Evolutionary conservation across 1,140 invertebrate species (phyloP).

Genomic region (Propsilocerus akamusi): DNA sequence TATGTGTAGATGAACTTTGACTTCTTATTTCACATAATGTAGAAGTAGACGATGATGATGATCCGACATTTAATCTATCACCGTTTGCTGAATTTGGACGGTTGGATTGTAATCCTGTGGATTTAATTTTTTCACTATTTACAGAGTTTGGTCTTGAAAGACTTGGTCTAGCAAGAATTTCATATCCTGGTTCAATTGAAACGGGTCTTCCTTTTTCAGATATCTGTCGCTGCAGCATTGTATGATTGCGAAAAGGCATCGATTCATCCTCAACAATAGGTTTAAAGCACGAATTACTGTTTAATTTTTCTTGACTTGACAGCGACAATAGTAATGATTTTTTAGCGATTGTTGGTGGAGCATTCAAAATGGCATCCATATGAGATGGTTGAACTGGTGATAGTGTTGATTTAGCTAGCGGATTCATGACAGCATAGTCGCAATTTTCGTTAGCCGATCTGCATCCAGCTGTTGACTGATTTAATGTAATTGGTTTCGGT

Average conservation of each 20-base stretch:
- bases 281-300: slow-evolving; percentile 1
- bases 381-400: neutral
- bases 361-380: neutral
- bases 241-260: neutral
- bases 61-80: slow-evolving; percentile 1
- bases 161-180: slow-evolving; percentile 17
- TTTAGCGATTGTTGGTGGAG: neutral
- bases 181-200: slow-evolving; percentile 11
- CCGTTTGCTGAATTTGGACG: slow-evolving; percentile 7
- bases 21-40: slow-evolving; percentile 3
- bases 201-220: neutral
- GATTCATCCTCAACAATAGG: slow-evolving; percentile 7
- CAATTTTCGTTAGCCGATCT: no score
- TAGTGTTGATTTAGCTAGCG: neutral
- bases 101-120: slow-evolving; percentile 7
- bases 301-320: neutral
- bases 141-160: slow-evolving; percentile 18
- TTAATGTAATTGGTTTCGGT: neutral
- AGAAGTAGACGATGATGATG: slow-evolving; percentile 6
- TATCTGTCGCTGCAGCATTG: neutral
- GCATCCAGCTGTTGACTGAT: no score
- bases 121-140: slow-evolving; percentile 14
- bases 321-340: neutral
- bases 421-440: slow-evolving; percentile 7
- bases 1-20: neutral